A percentile compares a stretch with the other conserved stretches of the same genome.
Evolutionary conservation across 2,113 vertebrate genomes (phyloP).

Genomic region (Ginglymostoma cirratum): DNA sequence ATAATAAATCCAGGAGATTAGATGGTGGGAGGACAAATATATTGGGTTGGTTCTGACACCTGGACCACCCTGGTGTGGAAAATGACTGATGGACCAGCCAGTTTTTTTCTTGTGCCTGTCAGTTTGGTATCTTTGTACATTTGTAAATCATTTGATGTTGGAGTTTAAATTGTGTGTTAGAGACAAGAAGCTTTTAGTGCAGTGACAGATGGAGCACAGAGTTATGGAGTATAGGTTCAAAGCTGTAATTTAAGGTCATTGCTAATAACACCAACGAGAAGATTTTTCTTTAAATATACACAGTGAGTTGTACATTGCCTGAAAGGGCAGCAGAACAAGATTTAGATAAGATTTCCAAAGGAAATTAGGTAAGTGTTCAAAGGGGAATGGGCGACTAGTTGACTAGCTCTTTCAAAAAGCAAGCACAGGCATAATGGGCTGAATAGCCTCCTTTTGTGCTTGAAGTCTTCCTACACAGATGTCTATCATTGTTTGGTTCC

Average conservation of each 20-base stretch:
- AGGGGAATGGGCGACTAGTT: not conserved
- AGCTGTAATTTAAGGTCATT: not conserved
- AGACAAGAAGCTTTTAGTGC: not conserved
- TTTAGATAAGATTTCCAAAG: not conserved
- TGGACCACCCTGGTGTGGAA: too few species aligned
- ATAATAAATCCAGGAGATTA: not conserved
- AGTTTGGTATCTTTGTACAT: not conserved
- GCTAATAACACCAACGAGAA: not conserved
- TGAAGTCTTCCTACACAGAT: too few species aligned
- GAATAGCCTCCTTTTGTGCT: too few species aligned
- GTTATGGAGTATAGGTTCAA: not conserved
- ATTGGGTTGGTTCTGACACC: not conserved
- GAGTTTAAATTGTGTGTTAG: not conserved
- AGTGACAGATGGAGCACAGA: not conserved
- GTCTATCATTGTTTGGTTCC: too few species aligned
- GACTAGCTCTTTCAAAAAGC: not conserved
- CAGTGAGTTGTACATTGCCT: too few species aligned
- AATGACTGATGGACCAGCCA: not conserved
- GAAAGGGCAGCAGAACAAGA: too few species aligned
- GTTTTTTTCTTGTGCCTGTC: not conserved
- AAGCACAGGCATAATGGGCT: too few species aligned
- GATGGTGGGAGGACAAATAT: not conserved
- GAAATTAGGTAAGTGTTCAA: too few species aligned
- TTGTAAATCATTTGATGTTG: not conserved
- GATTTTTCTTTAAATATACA: too few species aligned